Base-by-base conservation (phyloP, 2,797 vertebrate species). In the Syndactyla subalaris region DNA sequence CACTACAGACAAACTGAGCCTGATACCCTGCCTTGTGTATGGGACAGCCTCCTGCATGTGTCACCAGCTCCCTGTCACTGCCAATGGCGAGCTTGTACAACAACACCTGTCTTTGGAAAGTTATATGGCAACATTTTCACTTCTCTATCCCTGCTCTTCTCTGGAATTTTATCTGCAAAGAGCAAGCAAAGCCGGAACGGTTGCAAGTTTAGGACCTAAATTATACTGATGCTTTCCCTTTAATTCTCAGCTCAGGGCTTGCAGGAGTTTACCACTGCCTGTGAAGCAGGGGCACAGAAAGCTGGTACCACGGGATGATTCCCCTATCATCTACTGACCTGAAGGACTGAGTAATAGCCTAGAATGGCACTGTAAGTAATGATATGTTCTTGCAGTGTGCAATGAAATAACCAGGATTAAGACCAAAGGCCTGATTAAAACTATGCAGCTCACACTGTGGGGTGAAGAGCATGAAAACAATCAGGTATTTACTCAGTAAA, bases 391-490 rank as follows among this genome's bases (percentile, higher is more conserved):
- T 80, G 39, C 29, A 75, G 29, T 78, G 92, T 79, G 84, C 86
- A 81, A 63, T 57, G 57, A 84, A 94, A 91, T 81, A 86, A 95
- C 81, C 39, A 15, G 62, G 73, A 93, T 94, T 96, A 94, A 78
- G 54, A 67, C 71, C 78, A 94, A 96, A 95, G 76, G 52, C 39
- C 59, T 67, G 82, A 83, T 88, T 94, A 92, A 85, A 87, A 73
- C 51, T 62, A 57, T 43, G 79, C 57, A 84, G 77, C 39, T 94
- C 65, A 65, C 12, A 17, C 68, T 83, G 87, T 52, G 57, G 67
- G 52, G 41, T 74, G 79, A 87, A 84, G 76, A 82, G 73, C 70
- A 77, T 72, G 85, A 95, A 96, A 94, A 88, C 87, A 91, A 72
- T 65, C n/a, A 43, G 51, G n/a, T 76, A 62, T 88, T 91, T 95